Evolutionary conservation across 92 coral and sea anemone genomes (phyloP), one percentile per base, ranked within the genome.

Genomic region (Palythoa grandiflora): DNA sequence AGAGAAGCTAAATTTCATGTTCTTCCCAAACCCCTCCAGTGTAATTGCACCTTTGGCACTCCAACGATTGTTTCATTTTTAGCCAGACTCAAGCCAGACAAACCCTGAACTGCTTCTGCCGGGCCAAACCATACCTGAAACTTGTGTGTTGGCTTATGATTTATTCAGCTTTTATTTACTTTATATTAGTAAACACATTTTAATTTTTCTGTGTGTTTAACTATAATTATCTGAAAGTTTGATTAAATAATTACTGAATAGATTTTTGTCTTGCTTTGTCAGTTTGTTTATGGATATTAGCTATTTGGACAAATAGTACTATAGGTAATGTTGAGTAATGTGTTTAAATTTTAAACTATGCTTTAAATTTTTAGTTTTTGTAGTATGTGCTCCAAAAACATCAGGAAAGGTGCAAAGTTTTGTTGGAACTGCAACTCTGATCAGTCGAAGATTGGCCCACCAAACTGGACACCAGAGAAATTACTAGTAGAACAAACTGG

Each of bases 341-440:
- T 71, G 75, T 71, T 50, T 71, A 71, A 71, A 28, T 14, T 74
- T 16, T 74, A 47, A 75, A 75, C 59, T 47, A 75, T 75, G 79
- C 39, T 75, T 75, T 44, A 75, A 3, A 16, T 44, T 75, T 75
- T 44, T 75, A 75, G 79, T 17, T 75, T 75, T 75, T 75, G 79
- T 48, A 75, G 59, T n/a, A 75, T 75, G 79, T 44, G 79, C 60
- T 75, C 79, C 16, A 52, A 44, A 48, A 75, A 75, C 19, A n/a
- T 75, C 38, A 75, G 79, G 39, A 87, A 80, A 84, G 80, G 72
- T 5, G 89, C 79, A 50, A 53, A 74, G 79, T 89, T 76, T 48
- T 89, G 85, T 68, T 89, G 86, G 80, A 89, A 84, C 59, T 89
- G 89, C 73, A 84, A 84, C 52, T 71, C 87, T 68, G 92, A 89